These are phyloP conservation scores for Tribolium freemani DNA, from an alignment of 2,888 invertebrate species.

Conservation along the genomic window DNA sequence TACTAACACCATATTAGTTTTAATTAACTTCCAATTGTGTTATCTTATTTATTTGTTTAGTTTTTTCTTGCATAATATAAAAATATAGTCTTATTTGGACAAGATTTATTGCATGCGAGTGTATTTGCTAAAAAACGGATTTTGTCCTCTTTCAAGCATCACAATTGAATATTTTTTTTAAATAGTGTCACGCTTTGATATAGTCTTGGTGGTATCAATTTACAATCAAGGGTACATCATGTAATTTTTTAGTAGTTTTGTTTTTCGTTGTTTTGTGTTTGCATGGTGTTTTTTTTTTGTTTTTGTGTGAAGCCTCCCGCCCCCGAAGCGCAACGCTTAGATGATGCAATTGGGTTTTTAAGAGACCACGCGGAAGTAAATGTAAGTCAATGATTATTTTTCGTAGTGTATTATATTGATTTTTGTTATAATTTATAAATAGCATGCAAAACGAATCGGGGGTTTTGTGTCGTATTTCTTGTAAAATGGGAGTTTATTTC, in stretches of 20 bases:
- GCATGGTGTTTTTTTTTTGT: conserved; percentile 70
- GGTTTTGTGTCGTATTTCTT: conserved; percentile 4
- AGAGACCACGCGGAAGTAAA: conserved; percentile 87
- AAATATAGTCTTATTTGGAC: conserved; percentile 15
- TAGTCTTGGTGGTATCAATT: too few species aligned
- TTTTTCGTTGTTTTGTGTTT: conserved; percentile 64
- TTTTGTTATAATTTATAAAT: not conserved
- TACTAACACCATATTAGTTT: conserved; percentile 7
- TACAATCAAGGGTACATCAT: not conserved
- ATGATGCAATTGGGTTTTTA: conserved; percentile 91
- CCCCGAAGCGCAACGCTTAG: conserved; percentile 84
- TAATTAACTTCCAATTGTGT: conserved; percentile 3
- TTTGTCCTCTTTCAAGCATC: not conserved
- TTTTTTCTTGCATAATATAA: conserved; percentile 1
- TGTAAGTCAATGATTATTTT: conserved; percentile 61
- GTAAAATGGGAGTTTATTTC: conserved; percentile 40
- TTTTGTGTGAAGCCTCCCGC: conserved; percentile 75
- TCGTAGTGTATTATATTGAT: conserved; percentile 18
- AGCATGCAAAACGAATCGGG: not conserved
- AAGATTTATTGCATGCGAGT: not conserved
- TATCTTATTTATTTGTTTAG: conserved; percentile 5
- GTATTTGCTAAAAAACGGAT: not conserved
- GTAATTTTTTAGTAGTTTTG: conserved; percentile 40
- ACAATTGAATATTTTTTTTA: too few species aligned
- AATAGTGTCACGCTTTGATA: too few species aligned